A percentile compares a stretch with the other conserved stretches of the same genome.
phyloP scores from a whole-genome alignment of 2,888 invertebrate genomes.

The Galeopsomyia nigrocyanea region DNA sequence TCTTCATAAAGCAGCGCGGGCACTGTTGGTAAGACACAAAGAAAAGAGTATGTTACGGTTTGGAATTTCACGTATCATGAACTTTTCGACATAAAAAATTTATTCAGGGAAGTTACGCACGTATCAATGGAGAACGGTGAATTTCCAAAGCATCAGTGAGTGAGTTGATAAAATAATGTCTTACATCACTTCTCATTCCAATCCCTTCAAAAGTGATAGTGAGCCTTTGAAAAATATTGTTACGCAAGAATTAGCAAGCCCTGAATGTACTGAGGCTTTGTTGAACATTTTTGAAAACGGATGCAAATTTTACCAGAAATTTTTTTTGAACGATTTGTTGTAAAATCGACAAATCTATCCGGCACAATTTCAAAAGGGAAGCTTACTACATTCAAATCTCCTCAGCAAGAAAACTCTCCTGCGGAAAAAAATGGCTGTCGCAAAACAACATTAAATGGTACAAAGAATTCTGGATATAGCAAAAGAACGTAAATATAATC shows the following conservation, averaged over 20 bases:
- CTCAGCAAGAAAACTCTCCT: not conserved
- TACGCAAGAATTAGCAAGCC: slow-evolving; percentile 3
- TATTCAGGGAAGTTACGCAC: too few relatives aligned
- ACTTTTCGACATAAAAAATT: too few relatives aligned
- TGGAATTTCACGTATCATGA: not conserved
- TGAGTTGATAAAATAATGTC: too few relatives aligned
- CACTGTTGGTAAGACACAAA: not conserved
- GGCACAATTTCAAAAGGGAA: slow-evolving; percentile 8
- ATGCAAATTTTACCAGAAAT: not conserved
- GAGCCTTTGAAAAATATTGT: slow-evolving; percentile 21
- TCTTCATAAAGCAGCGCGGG: not conserved
- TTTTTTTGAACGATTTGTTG: slow-evolving; percentile 12
- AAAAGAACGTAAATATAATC: not conserved
- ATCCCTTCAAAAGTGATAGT: slow-evolving; percentile 3
- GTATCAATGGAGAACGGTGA: too few relatives aligned
- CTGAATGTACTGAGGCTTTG: not conserved
- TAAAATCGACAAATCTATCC: slow-evolving; percentile 17
- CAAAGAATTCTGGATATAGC: slow-evolving; percentile 2
- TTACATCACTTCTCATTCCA: not conserved
- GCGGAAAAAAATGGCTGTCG: not conserved
- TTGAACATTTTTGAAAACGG: slow-evolving; percentile 19
- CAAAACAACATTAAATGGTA: not conserved
- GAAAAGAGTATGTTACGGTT: not conserved
- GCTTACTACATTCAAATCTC: slow-evolving; percentile 1
- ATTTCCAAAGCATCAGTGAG: too few relatives aligned